Conservation (phyloP, 1,140 invertebrate genomes). For the Drosophila nannoptera region DNA sequence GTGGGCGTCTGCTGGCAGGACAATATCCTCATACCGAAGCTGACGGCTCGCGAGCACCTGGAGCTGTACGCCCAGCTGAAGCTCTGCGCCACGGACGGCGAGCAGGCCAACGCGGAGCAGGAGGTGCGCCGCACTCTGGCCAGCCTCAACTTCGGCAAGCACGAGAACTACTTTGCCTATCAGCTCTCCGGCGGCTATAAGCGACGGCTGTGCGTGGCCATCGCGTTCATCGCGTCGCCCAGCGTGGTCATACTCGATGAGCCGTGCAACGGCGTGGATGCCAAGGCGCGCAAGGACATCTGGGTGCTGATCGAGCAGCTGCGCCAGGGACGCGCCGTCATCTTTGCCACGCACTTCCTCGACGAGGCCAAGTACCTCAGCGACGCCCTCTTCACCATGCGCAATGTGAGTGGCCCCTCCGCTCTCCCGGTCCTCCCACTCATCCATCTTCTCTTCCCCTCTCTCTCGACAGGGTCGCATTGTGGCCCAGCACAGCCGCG, state of each 20-base stretch:
- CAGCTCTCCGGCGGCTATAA: conserved; percentile 83
- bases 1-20: conserved; percentile 91
- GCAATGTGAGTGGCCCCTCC: conserved; percentile 79
- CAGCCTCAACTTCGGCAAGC: conserved; percentile 81
- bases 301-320: conserved; percentile 87
- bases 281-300: conserved; percentile 85
- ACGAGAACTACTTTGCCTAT: conserved; percentile 81
- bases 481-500: conserved; percentile 72
- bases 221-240: conserved; percentile 84
- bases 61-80: conserved; percentile 85
- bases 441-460: not conserved
- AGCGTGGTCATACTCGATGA: conserved; percentile 91
- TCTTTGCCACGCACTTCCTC: conserved; percentile 86
- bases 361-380: conserved; percentile 85
- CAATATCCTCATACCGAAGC: conserved; percentile 89
- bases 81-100: conserved; percentile 23
- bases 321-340: conserved; percentile 83
- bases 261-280: conserved; percentile 89
- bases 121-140: conserved; percentile 80
- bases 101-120: conserved; percentile 11
- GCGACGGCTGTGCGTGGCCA: conserved; percentile 83
- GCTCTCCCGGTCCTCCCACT: too few relatives aligned
- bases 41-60: conserved; percentile 91
- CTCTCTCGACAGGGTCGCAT: conserved; percentile 59
- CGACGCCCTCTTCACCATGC: conserved; percentile 84